Percentiles rank a stretch among this genome's conserved stretches.
Conservation (phyloP, 2,888 invertebrate genomes). For the Syrphus vitripennis region DNA sequence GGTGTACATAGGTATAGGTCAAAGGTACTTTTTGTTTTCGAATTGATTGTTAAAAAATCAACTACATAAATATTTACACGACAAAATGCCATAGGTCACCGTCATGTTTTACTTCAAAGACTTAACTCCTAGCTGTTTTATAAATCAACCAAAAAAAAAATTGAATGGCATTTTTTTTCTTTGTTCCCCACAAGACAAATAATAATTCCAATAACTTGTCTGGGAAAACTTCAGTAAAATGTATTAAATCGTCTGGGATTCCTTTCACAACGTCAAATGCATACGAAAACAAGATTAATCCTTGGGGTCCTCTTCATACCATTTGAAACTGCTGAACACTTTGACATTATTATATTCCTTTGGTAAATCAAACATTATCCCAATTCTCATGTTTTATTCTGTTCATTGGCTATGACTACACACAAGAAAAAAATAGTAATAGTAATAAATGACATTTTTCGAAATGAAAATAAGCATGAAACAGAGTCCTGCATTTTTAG, state of each 20-base stretch:
- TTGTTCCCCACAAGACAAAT: neutral
- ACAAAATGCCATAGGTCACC: neutral
- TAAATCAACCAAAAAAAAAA: neutral
- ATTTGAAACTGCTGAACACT: neutral
- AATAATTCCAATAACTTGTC: neutral
- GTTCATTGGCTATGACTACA: too few relatives aligned
- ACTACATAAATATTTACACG: neutral
- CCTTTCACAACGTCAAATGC: neutral
- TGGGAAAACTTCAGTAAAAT: neutral
- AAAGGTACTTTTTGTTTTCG: neutral
- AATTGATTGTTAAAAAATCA: neutral
- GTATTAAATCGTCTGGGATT: neutral
- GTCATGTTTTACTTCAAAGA: neutral
- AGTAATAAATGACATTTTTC: neutral
- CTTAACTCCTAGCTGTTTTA: neutral
- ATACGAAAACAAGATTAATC: neutral
- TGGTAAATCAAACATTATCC: neutral
- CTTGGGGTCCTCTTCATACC: too few relatives aligned
- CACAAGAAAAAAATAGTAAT: neutral
- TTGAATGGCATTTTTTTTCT: neutral
- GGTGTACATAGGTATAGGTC: too few relatives aligned
- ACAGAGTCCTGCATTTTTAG: neutral
- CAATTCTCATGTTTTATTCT: neutral
- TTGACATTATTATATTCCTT: neutral
- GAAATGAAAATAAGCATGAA: neutral